A percentile compares a stretch with the other conserved stretches of the same genome.
phyloP scores from a whole-genome alignment of 2,888 invertebrate genomes.

The Andrena marginata region DNA sequence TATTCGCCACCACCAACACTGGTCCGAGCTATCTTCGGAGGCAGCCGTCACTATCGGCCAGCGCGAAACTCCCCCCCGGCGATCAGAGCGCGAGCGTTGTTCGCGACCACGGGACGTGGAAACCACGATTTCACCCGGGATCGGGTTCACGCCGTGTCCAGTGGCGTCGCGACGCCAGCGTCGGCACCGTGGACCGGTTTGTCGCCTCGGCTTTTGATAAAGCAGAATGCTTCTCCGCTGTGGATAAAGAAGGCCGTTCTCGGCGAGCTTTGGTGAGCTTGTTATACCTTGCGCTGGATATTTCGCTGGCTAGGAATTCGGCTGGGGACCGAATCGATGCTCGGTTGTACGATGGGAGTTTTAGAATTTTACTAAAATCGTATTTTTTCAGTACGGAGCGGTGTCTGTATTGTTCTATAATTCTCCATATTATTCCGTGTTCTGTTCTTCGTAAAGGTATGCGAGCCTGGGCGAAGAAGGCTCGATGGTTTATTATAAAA shows the following conservation, averaged over 20 bases:
- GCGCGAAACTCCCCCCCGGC: conserved; percentile 35
- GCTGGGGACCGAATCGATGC: neutral
- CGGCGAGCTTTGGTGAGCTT: neutral
- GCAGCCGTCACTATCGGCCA: conserved; percentile 22
- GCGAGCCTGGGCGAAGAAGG: too few species aligned
- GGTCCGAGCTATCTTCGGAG: conserved; percentile 21
- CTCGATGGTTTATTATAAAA: too few species aligned
- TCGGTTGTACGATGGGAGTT: neutral
- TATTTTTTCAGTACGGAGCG: too few species aligned
- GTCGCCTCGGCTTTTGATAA: conserved; percentile 35
- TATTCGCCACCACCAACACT: conserved; percentile 39
- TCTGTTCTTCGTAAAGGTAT: too few species aligned
- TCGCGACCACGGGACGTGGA: conserved; percentile 34
- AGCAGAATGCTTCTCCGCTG: conserved; percentile 7
- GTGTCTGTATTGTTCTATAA: too few species aligned
- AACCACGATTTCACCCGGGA: neutral
- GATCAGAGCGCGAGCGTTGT: conserved; percentile 19
- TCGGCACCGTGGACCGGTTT: neutral
- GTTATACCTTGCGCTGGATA: neutral
- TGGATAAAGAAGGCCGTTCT: conserved; percentile 34
- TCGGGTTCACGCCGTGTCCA: too few species aligned
- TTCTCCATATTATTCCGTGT: too few species aligned
- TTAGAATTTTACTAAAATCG: too few species aligned
- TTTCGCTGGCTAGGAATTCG: neutral
- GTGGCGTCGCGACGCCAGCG: neutral